Evolutionary conservation across 1,140 invertebrate species (phyloP).

Genomic region (Phthorimaea operculella): DNA sequence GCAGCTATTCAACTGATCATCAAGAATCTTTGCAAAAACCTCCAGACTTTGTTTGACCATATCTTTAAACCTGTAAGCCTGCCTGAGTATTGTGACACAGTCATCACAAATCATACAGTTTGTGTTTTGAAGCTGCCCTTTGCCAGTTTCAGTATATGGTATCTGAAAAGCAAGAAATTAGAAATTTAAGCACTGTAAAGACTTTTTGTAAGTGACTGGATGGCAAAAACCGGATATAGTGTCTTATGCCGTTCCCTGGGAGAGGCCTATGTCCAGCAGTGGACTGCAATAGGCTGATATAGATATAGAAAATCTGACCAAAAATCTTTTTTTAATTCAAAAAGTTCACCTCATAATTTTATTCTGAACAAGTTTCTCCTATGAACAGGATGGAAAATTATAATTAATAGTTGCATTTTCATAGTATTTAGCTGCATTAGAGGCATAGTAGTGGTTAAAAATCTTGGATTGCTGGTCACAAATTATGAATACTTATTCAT

Average conservation of each 20-base stretch:
- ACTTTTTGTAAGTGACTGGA: not conserved
- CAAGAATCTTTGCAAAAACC: not conserved
- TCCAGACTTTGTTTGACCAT: not conserved
- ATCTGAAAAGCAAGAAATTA: not conserved
- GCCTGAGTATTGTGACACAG: conserved; percentile 13
- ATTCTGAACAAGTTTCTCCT: too few species aligned
- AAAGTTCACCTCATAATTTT: too few species aligned
- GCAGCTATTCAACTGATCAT: not conserved
- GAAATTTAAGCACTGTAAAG: not conserved
- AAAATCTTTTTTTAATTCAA: too few species aligned
- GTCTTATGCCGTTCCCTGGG: not conserved
- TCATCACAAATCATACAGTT: conserved; percentile 14
- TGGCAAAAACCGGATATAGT: not conserved
- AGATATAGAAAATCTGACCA: not conserved
- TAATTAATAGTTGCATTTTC: too few species aligned
- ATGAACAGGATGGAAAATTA: too few species aligned
- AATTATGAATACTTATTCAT: too few species aligned
- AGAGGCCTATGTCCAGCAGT: too few species aligned
- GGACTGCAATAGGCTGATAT: not conserved
- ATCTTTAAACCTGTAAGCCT: conserved; percentile 15
- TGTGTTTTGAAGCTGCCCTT: not conserved
- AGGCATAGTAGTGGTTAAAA: too few species aligned
- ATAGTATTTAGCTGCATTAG: too few species aligned
- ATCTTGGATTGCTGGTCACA: too few species aligned
- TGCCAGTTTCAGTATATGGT: conserved; percentile 4